Evolutionary conservation across 2,888 invertebrate genomes (phyloP).

Genomic region (Melieria crassipennis): DNA sequence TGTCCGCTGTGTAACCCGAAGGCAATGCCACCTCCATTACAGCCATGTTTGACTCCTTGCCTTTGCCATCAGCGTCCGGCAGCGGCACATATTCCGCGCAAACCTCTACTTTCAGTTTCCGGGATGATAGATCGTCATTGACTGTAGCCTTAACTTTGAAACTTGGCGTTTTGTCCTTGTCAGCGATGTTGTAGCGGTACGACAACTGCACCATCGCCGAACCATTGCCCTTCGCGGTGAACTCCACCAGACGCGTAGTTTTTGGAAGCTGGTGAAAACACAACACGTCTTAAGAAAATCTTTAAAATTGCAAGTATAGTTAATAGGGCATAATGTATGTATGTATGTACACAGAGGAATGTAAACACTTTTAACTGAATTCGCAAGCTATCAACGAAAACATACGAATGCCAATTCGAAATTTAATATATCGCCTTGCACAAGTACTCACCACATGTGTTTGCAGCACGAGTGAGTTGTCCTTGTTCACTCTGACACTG

Average conservation of each 20-base stretch:
- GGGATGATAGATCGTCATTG: conserved; percentile 80
- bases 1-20: conserved; percentile 89
- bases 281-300: not conserved
- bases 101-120: conserved; percentile 82
- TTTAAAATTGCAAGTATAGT: not conserved
- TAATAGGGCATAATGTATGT: not conserved
- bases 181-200: conserved; percentile 84
- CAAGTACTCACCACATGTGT: conserved; percentile 73
- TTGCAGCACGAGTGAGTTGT: conserved; percentile 85
- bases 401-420: too few species aligned
- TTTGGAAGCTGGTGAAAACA: conserved; percentile 50
- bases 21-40: conserved; percentile 90
- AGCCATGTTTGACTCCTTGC: conserved; percentile 82
- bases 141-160: conserved; percentile 88
- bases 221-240: conserved; percentile 83
- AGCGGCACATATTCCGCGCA: conserved; percentile 74
- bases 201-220: conserved; percentile 81
- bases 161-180: conserved; percentile 87
- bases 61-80: conserved; percentile 44
- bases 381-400: too few species aligned
- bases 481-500: conserved; percentile 70
- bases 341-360: not conserved
- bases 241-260: conserved; percentile 72
- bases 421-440: too few species aligned
- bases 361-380: too few species aligned